Percentiles rank a stretch among this genome's conserved stretches.
phyloP scores from a whole-genome alignment of 2,888 invertebrate species.

The Lycaena phlaeas region DNA sequence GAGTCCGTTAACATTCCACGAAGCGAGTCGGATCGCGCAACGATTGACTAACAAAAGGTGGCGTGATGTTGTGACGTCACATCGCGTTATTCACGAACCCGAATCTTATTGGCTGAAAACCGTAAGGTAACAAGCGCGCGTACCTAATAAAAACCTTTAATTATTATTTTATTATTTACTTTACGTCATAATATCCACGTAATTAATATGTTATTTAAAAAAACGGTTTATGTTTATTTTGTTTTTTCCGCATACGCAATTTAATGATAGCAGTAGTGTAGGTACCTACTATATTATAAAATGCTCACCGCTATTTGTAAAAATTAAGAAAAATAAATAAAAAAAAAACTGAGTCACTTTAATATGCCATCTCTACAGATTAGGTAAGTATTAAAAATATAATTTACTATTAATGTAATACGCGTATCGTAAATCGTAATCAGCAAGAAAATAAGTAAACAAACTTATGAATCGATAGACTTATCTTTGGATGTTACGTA shows the following conservation, averaged over 20 bases:
- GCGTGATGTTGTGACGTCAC: conserved; percentile 73
- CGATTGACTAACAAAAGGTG: conserved; percentile 66
- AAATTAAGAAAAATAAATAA: too few species aligned
- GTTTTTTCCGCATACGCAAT: too few species aligned
- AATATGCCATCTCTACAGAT: background rate
- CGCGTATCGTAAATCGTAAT: background rate
- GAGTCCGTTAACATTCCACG: conserved; percentile 25
- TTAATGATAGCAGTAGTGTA: too few species aligned
- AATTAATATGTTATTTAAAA: too few species aligned
- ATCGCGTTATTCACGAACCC: conserved; percentile 55
- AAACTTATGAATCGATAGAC: background rate
- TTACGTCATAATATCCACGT: too few species aligned
- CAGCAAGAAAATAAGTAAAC: background rate
- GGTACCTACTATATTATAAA: too few species aligned
- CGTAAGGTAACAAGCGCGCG: background rate
- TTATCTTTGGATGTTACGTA: background rate
- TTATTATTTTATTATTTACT: too few species aligned
- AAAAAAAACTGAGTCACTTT: too few species aligned
- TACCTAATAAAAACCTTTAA: too few species aligned
- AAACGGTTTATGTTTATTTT: too few species aligned
- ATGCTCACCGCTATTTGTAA: too few species aligned
- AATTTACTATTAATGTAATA: background rate
- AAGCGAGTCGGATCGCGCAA: conserved; percentile 52
- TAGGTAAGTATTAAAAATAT: background rate
- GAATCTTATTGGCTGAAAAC: conserved; percentile 41